Conservation (phyloP, 2,888 invertebrate species). For the Lasioglossum leucozonium region DNA sequence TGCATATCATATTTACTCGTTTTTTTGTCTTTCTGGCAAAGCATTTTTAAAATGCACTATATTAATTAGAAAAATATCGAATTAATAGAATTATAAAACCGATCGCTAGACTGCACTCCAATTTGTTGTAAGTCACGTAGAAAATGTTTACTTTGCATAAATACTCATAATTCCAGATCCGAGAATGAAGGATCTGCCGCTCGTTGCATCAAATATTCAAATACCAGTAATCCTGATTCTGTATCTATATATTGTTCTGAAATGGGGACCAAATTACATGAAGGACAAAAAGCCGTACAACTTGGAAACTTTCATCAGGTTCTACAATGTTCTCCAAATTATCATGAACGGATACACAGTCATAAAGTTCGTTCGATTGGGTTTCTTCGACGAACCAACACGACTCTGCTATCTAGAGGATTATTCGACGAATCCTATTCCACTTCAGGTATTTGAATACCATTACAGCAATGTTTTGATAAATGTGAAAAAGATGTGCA, state of each 20-base stretch:
- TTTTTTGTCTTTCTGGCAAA: too few species aligned
- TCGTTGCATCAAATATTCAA: conserved; percentile 88
- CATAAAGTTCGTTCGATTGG: conserved; percentile 84
- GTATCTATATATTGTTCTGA: conserved; percentile 87
- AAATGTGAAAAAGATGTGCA: too few species aligned
- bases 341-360: conserved; percentile 86
- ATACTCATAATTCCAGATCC: conserved; percentile 48
- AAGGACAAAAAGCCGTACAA: conserved; percentile 88
- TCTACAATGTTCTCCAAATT: conserved; percentile 91
- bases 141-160: too few species aligned
- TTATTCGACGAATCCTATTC: neutral
- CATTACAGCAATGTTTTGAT: too few species aligned
- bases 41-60: too few species aligned
- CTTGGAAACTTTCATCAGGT: conserved; percentile 88
- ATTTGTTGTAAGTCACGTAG: too few species aligned
- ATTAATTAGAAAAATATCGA: too few species aligned
- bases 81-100: too few species aligned
- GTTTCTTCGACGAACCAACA: conserved; percentile 62
- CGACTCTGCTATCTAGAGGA: conserved; percentile 86
- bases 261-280: conserved; percentile 90
- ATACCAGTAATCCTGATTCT: conserved; percentile 85
- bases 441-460: conserved; percentile 14
- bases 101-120: too few species aligned
- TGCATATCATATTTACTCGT: too few species aligned
- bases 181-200: conserved; percentile 83